Conservation (phyloP, 2,888 invertebrate genomes). For the Stenodera caucasica region DNA sequence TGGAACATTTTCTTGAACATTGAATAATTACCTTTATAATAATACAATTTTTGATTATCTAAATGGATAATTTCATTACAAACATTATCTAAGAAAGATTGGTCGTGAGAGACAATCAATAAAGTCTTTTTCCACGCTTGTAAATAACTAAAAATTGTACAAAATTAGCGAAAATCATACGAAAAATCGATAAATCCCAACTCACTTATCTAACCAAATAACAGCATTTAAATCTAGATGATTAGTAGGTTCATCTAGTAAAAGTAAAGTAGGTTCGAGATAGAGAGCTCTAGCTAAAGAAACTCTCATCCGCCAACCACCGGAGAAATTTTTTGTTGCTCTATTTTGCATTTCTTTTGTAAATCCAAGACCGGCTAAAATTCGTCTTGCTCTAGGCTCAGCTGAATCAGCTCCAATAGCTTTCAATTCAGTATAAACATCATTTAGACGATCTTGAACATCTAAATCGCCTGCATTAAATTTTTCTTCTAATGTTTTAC, state of each 20-base stretch:
- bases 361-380: slow-evolving; percentile 97
- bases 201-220: slow-evolving; percentile 98
- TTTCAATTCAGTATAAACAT: slow-evolving; percentile 92
- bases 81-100: slow-evolving; percentile 98
- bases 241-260: slow-evolving; percentile 99
- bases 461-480: slow-evolving; percentile 73
- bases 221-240: slow-evolving; percentile 99
- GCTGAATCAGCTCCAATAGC: slow-evolving; percentile 98
- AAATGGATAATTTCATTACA: slow-evolving; percentile 99
- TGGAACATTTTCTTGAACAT: slow-evolving; percentile 99
- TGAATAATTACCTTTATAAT: slow-evolving; percentile 97
- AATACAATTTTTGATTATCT: slow-evolving; percentile 90
- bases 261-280: slow-evolving; percentile 93
- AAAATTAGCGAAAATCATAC: neutral
- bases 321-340: slow-evolving; percentile 85
- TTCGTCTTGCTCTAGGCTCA: slow-evolving; percentile 93
- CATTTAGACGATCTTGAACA: slow-evolving; percentile 79
- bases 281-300: slow-evolving; percentile 95
- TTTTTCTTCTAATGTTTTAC: slow-evolving; percentile 76
- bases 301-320: slow-evolving; percentile 99
- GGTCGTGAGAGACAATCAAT: slow-evolving; percentile 98
- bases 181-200: slow-evolving; percentile 26
- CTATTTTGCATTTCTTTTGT: slow-evolving; percentile 86
- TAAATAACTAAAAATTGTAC: slow-evolving; percentile 70
- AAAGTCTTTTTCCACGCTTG: slow-evolving; percentile 99